phyloP scores from a whole-genome alignment of 1,140 invertebrate species.

The Eueides isabella region DNA sequence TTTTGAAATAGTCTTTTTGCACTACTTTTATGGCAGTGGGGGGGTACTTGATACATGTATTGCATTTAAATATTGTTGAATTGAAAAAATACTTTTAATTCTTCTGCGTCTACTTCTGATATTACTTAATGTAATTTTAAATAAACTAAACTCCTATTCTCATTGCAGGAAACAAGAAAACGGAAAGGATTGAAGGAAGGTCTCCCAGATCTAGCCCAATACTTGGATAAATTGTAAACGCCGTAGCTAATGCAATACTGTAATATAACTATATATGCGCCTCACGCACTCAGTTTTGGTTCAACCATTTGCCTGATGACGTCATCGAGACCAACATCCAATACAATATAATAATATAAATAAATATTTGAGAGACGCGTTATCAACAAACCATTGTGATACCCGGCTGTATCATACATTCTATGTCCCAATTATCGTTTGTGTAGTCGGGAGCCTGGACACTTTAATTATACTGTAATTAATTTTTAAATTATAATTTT shows the following conservation, averaged over 20 bases:
- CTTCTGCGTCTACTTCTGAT: no score
- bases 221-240: slow-evolving; percentile 97
- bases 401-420: slow-evolving; percentile 47
- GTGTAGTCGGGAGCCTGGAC: slow-evolving; percentile 58
- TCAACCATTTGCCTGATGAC: slow-evolving; percentile 46
- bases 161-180: slow-evolving; percentile 95
- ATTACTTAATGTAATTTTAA: no score
- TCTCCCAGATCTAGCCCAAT: slow-evolving; percentile 95
- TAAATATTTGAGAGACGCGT: slow-evolving; percentile 55
- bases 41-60: no score
- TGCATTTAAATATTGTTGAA: no score
- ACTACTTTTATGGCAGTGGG: no score
- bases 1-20: no score
- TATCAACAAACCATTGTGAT: slow-evolving; percentile 56
- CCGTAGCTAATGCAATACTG: slow-evolving; percentile 74
- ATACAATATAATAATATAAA: slow-evolving; percentile 38
- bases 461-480: slow-evolving; percentile 79
- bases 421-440: slow-evolving; percentile 51
- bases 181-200: slow-evolving; percentile 99
- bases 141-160: slow-evolving; percentile 26
- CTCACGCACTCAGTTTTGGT: slow-evolving; percentile 58
- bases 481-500: slow-evolving; percentile 82
- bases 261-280: slow-evolving; percentile 69
- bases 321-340: slow-evolving; percentile 38
- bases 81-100: no score